These are phyloP conservation scores for Paralvinella palmiformis DNA, from an alignment of 1,140 invertebrate genomes.

Conservation along the genomic window DNA sequence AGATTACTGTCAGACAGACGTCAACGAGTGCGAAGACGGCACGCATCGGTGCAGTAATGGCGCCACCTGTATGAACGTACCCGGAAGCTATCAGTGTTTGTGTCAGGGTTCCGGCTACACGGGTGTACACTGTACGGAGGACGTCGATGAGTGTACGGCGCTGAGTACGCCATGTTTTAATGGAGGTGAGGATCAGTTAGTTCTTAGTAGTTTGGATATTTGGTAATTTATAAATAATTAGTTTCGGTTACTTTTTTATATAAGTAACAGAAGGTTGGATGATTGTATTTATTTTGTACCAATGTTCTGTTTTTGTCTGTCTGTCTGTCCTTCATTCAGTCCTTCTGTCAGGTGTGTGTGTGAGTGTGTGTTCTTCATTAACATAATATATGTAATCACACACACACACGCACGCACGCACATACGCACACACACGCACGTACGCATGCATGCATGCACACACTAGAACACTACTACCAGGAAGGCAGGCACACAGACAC, in stretches of 20 bases:
- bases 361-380: no score
- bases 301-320: no score
- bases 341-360: no score
- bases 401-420: no score
- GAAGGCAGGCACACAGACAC: no score
- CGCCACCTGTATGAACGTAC: slow-evolving; percentile 26
- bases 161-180: slow-evolving; percentile 6
- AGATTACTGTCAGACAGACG: slow-evolving; percentile 28
- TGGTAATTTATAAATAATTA: neutral
- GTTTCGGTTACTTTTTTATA: neutral
- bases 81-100: slow-evolving; percentile 11
- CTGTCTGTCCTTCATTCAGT: no score
- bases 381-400: no score
- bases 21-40: slow-evolving; percentile 16
- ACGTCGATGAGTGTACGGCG: slow-evolving; percentile 68
- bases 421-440: no score
- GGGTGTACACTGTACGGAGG: slow-evolving; percentile 24
- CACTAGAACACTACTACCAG: no score
- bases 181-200: slow-evolving; percentile 6
- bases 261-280: neutral
- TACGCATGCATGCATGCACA: no score
- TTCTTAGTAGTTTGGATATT: no score
- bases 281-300: neutral
- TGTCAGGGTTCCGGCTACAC: slow-evolving; percentile 47
- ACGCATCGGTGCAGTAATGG: slow-evolving; percentile 23